A percentile compares a stretch with the other conserved stretches of the same genome.
These are phyloP conservation scores for Pongo abelii DNA, from an alignment of 2,113 vertebrate species.

Conservation along the genomic window DNA sequence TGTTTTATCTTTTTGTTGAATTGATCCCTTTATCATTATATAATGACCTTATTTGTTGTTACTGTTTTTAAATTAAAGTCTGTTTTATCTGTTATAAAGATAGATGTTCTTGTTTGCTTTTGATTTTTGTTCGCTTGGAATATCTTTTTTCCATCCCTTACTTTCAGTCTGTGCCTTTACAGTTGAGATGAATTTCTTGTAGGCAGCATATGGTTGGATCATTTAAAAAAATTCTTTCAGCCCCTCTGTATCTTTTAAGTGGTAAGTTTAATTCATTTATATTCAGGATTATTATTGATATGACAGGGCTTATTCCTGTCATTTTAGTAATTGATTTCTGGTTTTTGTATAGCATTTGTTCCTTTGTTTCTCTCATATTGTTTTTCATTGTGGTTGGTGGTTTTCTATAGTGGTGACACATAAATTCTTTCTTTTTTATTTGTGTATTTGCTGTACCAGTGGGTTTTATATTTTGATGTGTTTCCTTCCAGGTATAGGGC, in stretches of 20 bases:
- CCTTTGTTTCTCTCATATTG: neutral
- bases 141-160: neutral
- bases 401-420: neutral
- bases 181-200: neutral
- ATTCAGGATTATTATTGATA: neutral
- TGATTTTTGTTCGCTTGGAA: neutral
- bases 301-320: neutral
- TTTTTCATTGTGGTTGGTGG: neutral
- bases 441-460: neutral
- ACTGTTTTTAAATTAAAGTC: neutral
- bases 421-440: neutral
- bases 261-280: neutral
- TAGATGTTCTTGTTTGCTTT: neutral
- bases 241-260: neutral
- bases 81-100: neutral
- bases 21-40: neutral
- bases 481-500: neutral
- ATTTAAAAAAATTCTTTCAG: neutral
- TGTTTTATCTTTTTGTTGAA: neutral
- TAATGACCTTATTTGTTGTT: neutral
- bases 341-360: neutral
- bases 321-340: neutral
- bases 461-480: neutral
- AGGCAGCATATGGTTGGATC: neutral
- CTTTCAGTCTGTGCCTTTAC: neutral